phyloP scores from a whole-genome alignment of 2,888 invertebrate genomes.

The Troides aeacus region DNA sequence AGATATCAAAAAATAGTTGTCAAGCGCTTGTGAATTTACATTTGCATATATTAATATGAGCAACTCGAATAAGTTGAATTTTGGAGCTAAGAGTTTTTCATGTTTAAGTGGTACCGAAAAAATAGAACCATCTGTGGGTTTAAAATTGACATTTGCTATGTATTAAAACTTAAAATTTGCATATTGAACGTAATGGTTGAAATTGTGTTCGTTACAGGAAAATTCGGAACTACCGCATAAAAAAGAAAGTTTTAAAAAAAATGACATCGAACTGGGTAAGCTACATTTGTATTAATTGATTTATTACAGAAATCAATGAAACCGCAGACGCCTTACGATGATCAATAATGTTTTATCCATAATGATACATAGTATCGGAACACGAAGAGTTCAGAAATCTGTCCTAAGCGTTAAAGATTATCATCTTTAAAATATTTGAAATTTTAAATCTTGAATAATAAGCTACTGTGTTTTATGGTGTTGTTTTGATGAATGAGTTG shows the following conservation, averaged over 20 bases:
- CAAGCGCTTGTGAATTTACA: slow-evolving; percentile 3
- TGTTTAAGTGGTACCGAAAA: slow-evolving; percentile 8
- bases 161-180: background rate
- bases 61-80: slow-evolving; percentile 13
- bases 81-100: slow-evolving; percentile 5
- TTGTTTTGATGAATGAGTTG: no score
- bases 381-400: no score
- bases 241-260: background rate
- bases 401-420: no score
- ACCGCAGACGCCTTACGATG: no score
- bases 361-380: no score
- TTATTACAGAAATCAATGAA: no score
- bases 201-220: slow-evolving; percentile 4
- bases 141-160: background rate
- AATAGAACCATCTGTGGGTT: slow-evolving; percentile 15
- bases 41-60: slow-evolving; percentile 15
- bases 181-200: background rate
- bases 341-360: no score
- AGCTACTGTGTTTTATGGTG: no score
- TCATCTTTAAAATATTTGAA: no score
- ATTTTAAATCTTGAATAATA: no score
- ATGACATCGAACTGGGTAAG: slow-evolving; percentile 13
- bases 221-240: background rate
- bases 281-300: background rate
- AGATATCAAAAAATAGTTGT: slow-evolving; percentile 13